Conservation (phyloP, 2,888 invertebrate species). For the Formica aserva region DNA sequence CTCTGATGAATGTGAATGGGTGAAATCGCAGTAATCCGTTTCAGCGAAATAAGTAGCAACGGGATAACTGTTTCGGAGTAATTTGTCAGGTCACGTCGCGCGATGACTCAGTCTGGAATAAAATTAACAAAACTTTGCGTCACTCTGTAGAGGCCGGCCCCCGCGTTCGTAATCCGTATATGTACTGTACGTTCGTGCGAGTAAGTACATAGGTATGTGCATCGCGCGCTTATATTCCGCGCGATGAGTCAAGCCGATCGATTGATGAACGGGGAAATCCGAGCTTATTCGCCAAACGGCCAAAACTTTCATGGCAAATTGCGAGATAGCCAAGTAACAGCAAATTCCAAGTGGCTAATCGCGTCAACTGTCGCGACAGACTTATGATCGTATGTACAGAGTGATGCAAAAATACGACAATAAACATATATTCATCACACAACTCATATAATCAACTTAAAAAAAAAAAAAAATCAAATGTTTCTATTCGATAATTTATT, state of each 20-base stretch:
- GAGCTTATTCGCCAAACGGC: conserved; percentile 28
- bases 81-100: conserved; percentile 45
- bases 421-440: background rate
- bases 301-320: conserved; percentile 42
- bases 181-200: conserved; percentile 5
- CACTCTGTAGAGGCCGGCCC: conserved; percentile 28
- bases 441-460: background rate
- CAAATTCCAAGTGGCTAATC: conserved; percentile 9
- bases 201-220: conserved; percentile 43
- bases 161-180: conserved; percentile 15
- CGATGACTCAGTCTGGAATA: conserved; percentile 62
- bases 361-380: conserved; percentile 9
- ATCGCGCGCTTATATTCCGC: conserved; percentile 47
- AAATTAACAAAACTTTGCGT: conserved; percentile 59
- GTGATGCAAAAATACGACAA: background rate
- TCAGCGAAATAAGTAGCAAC: conserved; percentile 16
- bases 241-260: conserved; percentile 67
- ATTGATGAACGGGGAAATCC: conserved; percentile 63
- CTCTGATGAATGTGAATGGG: background rate
- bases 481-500: background rate
- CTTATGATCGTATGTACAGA: background rate
- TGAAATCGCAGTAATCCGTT: conserved; percentile 35
- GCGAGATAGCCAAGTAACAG: conserved; percentile 33
- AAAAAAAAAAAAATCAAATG: background rate
- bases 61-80: conserved; percentile 26